Base-by-base conservation (phyloP, 2,797 vertebrate genomes). In the Halcyon leucocephala region DNA sequence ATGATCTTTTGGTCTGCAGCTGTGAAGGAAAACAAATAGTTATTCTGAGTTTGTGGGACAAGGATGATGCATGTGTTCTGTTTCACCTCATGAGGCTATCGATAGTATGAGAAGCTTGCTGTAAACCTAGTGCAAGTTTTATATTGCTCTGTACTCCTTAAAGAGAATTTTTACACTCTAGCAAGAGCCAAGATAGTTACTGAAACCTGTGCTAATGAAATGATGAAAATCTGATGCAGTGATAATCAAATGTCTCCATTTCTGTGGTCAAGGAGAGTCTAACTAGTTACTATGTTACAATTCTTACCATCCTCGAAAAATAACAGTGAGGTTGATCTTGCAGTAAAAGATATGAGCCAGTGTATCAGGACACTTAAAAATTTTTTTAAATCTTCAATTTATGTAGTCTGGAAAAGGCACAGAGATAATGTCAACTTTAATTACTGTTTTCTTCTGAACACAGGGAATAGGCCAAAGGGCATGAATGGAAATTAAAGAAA, bases 401-500 rank as follows among this genome's bases (percentile, higher is more conserved):
- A 67, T 89, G 58, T 86, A 95, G 83, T 72, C 95, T 97, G 91
- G 85, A 96, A 91, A 95, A 96, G 37, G 71, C 93, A 90, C 54
- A 94, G 81, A 97, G 97, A 98, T 98, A 98, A 97, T 96, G 97
- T 97, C 97, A 97, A 13, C 77, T 96, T 97, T 97, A 97, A 97
- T 98, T 98, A 94, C 91, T 97, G 91, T 93, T 97, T 97, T 97
- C 95, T 97, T 97, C 96, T 78, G 87, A 97, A 95, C 86, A 83
- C 82, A 92, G 86, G 84, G 96, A 97, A 91, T 86, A 97, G 96
- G 97, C 90, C 95, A 97, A 97, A 97, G 97, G 97, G 96, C 96
- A 90, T 54, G 94, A 96, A 95, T 98, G 93, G 96, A 98, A 98
- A 98, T 98, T 94, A 98, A 97, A 98, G 96, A 97, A 97, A 97